These are phyloP conservation scores for Euzophera pinguis DNA, from an alignment of 2,888 invertebrate species.

Conservation along the genomic window DNA sequence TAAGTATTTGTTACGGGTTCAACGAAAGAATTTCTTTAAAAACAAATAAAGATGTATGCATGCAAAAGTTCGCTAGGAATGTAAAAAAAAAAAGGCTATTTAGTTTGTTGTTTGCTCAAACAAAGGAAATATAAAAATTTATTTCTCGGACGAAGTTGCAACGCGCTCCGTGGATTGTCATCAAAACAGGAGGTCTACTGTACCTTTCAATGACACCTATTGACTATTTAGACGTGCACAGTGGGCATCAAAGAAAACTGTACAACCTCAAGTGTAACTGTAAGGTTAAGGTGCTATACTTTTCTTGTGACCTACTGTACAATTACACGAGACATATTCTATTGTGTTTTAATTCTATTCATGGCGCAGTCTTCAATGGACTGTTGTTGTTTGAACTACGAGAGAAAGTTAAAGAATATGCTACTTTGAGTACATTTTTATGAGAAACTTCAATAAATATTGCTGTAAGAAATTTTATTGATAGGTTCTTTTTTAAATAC, in stretches of 20 bases:
- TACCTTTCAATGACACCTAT: not conserved
- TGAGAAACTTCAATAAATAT: too few relatives aligned
- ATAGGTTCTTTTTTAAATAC: too few relatives aligned
- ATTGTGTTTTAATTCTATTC: constrained; percentile 30
- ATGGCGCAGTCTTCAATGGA: constrained; percentile 27
- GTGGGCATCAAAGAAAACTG: too few relatives aligned
- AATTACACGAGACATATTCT: not conserved
- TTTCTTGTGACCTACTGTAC: too few relatives aligned
- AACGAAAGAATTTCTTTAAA: not conserved
- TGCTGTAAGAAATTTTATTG: too few relatives aligned
- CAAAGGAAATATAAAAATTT: constrained; percentile 10
- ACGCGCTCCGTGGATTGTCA: not conserved
- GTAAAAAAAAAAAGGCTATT: constrained; percentile 4
- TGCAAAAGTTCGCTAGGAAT: not conserved
- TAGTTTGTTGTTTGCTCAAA: constrained; percentile 2
- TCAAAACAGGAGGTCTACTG: not conserved
- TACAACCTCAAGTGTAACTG: too few relatives aligned
- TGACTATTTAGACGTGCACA: not conserved
- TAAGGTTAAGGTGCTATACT: too few relatives aligned
- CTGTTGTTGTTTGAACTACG: constrained; percentile 40
- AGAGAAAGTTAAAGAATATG: constrained; percentile 36
- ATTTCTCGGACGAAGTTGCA: constrained; percentile 6
- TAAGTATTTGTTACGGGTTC: not conserved
- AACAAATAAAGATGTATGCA: not conserved
- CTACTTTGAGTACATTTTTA: not conserved